Evolutionary conservation across 1,140 invertebrate species (phyloP).

Genomic region (Scaptomyza hsui): DNA sequence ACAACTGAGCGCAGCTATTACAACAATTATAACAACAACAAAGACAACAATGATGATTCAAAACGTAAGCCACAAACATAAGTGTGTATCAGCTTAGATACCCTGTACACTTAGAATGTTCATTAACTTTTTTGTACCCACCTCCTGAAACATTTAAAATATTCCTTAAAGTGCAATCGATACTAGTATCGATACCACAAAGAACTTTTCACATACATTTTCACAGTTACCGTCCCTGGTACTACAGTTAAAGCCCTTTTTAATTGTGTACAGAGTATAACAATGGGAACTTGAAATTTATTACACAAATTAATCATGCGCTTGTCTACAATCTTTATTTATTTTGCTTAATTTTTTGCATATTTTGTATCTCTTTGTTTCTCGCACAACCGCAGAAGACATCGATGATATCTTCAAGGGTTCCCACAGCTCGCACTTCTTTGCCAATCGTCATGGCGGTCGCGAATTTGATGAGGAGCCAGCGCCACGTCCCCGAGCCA

Average conservation of each 20-base stretch:
- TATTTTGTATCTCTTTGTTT: not conserved
- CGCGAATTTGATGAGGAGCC: slow-evolving; percentile 84
- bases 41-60: slow-evolving; percentile 75
- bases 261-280: slow-evolving; percentile 13
- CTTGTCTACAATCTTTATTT: slow-evolving; percentile 18
- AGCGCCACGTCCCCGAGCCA: slow-evolving; percentile 49
- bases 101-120: no score
- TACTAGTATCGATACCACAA: no score
- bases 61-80: slow-evolving; percentile 73
- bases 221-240: no score
- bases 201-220: no score
- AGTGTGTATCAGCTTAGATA: no score
- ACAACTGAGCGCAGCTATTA: slow-evolving; percentile 67
- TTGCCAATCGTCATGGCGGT: slow-evolving; percentile 86
- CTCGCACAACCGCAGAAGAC: slow-evolving; percentile 67
- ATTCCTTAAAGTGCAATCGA: no score
- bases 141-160: no score
- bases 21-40: slow-evolving; percentile 52
- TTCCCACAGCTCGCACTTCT: slow-evolving; percentile 88
- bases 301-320: slow-evolving; percentile 62
- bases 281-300: slow-evolving; percentile 59
- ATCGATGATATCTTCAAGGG: slow-evolving; percentile 86
- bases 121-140: no score
- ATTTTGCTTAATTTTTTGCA: not conserved
- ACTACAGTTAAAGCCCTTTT: no score